Conservation (phyloP, 2,113 vertebrate species). For the Probosciger aterrimus region DNA sequence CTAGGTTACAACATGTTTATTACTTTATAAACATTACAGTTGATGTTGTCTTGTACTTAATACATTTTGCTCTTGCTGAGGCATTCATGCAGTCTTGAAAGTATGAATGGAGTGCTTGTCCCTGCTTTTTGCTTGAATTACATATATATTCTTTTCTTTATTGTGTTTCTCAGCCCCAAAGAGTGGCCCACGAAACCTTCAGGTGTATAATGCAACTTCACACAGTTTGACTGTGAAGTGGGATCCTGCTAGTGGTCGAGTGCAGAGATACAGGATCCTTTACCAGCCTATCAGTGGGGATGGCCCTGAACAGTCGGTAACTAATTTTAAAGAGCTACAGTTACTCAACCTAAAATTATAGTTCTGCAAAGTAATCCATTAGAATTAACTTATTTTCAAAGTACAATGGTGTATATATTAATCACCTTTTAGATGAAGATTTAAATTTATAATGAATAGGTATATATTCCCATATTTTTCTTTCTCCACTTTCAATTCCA, state of each 20-base stretch:
- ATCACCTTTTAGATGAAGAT: neutral
- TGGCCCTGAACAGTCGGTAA: conserved; percentile 80
- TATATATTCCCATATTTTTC: neutral
- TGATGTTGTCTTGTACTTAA: neutral
- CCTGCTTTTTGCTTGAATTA: neutral
- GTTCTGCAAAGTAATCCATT: neutral
- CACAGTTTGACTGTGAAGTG: conserved; percentile 87
- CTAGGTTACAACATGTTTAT: neutral
- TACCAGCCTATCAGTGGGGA: conserved; percentile 79
- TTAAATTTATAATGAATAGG: neutral
- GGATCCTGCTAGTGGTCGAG: conserved; percentile 87
- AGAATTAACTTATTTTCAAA: neutral
- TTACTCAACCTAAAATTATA: neutral
- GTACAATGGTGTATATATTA: neutral
- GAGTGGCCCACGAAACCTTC: conserved; percentile 86
- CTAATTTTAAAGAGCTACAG: neutral
- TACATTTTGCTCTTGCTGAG: neutral
- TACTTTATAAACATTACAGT: neutral
- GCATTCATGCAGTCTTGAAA: neutral
- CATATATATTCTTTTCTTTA: neutral
- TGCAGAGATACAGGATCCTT: conserved; percentile 86
- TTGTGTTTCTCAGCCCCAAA: conserved; percentile 72
- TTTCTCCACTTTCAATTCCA: neutral
- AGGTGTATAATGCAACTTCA: conserved; percentile 89
- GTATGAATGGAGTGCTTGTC: neutral